Conservation (phyloP, 2,113 vertebrate species). For the Dunckerocampus dactyliophorus region DNA sequence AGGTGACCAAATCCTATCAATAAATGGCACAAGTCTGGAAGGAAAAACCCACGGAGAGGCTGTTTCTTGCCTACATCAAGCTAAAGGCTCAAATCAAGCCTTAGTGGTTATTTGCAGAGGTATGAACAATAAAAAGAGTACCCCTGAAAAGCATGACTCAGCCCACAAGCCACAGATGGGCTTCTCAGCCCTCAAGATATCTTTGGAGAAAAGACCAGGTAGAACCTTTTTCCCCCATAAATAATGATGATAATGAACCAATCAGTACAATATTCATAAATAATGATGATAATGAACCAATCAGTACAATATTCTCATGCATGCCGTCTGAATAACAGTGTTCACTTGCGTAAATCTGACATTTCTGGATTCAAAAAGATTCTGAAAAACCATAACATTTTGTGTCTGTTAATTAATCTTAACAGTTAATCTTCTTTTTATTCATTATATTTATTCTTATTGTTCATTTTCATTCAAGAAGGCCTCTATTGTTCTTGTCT, state of each 20-base stretch:
- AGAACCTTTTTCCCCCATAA: not conserved
- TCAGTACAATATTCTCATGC: not conserved
- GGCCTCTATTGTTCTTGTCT: too few relatives aligned
- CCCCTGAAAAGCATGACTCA: constrained; percentile 52
- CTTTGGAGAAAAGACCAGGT: constrained; percentile 72
- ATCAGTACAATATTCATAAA: not conserved
- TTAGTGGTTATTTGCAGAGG: constrained; percentile 80
- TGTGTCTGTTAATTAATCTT: too few relatives aligned
- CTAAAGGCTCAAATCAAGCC: constrained; percentile 74
- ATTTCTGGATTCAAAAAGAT: not conserved
- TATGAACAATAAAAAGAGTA: constrained; percentile 43
- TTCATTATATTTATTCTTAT: too few relatives aligned
- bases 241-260: not conserved
- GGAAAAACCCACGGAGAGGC: constrained; percentile 82
- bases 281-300: not conserved
- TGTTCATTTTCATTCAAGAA: too few relatives aligned
- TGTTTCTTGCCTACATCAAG: constrained; percentile 82
- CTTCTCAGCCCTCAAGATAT: constrained; percentile 49
- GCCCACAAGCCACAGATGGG: constrained; percentile 49
- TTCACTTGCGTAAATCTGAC: not conserved
- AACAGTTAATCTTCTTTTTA: too few relatives aligned
- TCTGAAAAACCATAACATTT: not conserved
- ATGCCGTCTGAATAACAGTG: too few relatives aligned
- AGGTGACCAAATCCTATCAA: constrained; percentile 83
- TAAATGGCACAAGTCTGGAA: constrained; percentile 79